Base-by-base conservation (phyloP, 2,113 vertebrate genomes). In the Orthonyx spaldingii region DNA sequence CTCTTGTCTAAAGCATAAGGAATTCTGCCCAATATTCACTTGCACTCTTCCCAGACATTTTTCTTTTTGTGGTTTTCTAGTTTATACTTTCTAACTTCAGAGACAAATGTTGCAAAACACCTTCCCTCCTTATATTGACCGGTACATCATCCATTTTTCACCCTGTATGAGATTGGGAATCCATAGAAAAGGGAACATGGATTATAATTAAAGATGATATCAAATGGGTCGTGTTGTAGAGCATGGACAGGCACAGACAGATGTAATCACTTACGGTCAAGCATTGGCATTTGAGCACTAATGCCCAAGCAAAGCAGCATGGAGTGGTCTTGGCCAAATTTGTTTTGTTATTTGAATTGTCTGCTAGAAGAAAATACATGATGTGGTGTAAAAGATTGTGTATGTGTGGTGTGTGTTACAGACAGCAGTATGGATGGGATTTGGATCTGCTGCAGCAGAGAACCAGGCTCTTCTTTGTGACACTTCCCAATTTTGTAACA, bases 71-170 rank as follows among this genome's bases (percentile, higher is more conserved):
- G 15, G 41, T 59, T 79, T 81, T 37, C 42, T 21, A 4, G 21
- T 75, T 66, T 20, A 13, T 33, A 3, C 19, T 33, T 37, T 71
- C 10, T 64, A 57, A 30, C 61, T 82, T 72, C 16, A 49, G 44
- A 61, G 30, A 13, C 15, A 70, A 59, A 81, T 22, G 12, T 56
- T 84, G 57, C 10, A 53, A 11, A 56, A 69, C 33, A 16, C 4
- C 10, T 57, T 77, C 5, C 2, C 3, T 76, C 0, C 0, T 68
- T 82, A 5, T 30, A 3, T 27, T 60, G 46, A 82, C 12, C 11
- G 10, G 35, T 41, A 17, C 10, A 13, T 26, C 3, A n/a, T 80
- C 22, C 71, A 0, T 65, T 90, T 91, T 87, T 47, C 28, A 61
- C 20, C 11, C 6, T 42, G 1, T 42, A 9, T 47, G 37, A 71